These are phyloP conservation scores for Oscheius myriophilus DNA, from an alignment of 2,888 invertebrate genomes.

Conservation along the genomic window DNA sequence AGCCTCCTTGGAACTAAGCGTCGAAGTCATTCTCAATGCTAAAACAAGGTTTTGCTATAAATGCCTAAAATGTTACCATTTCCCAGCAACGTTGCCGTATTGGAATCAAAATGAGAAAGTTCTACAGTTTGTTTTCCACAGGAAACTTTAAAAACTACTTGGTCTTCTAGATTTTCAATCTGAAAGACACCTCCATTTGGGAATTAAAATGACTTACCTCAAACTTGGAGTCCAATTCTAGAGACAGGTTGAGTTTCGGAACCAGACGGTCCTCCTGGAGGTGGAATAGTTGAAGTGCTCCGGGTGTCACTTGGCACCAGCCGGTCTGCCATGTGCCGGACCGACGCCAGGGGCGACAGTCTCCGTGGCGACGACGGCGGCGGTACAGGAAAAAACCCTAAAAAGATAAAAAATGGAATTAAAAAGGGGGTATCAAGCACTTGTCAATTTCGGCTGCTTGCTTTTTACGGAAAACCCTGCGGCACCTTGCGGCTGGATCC, in stretches of 20 bases:
- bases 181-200: neutral
- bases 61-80: slow-evolving; percentile 7
- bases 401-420: too few relatives aligned
- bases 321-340: slow-evolving; percentile 33
- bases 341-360: slow-evolving; percentile 8
- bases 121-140: slow-evolving; percentile 12
- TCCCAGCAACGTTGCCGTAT: slow-evolving; percentile 6
- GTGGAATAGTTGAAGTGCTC: slow-evolving; percentile 17
- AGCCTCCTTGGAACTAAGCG: neutral
- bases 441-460: too few relatives aligned
- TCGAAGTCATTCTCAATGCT: slow-evolving; percentile 6
- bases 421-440: too few relatives aligned
- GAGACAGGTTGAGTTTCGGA: slow-evolving; percentile 31
- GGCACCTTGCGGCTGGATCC: too few relatives aligned
- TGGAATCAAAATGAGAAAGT: slow-evolving; percentile 18
- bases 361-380: slow-evolving; percentile 6
- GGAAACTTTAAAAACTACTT: neutral
- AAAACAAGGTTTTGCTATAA: neutral
- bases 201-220: slow-evolving; percentile 28
- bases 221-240: slow-evolving; percentile 38
- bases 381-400: slow-evolving; percentile 45
- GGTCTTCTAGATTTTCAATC: slow-evolving; percentile 7
- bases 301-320: slow-evolving; percentile 37
- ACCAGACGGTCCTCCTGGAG: slow-evolving; percentile 31
- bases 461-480: too few relatives aligned